Conservation (phyloP, 2,797 vertebrate species). For the Aythya fuligula region DNA sequence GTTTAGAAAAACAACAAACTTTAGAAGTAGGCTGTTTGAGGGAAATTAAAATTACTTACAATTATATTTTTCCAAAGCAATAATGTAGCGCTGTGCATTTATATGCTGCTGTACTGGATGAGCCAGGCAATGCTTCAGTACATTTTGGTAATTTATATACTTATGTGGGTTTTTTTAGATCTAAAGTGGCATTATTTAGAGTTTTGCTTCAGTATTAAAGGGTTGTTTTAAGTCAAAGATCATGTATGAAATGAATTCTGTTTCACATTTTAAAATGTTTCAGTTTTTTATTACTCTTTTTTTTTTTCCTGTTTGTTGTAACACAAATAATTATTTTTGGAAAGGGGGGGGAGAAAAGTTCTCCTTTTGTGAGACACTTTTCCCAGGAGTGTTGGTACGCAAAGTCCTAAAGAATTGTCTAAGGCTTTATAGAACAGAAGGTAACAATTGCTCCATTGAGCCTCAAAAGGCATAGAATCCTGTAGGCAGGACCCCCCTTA, state of each 20-base stretch:
- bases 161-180: neutral
- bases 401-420: constrained; percentile 69
- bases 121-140: neutral
- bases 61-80: neutral
- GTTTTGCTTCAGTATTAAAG: neutral
- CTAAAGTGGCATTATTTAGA: neutral
- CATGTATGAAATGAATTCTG: neutral
- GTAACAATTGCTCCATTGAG: constrained; percentile 78
- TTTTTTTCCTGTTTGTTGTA: neutral
- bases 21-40: neutral
- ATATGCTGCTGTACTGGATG: neutral
- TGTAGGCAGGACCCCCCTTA: constrained; percentile 62
- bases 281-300: neutral
- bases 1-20: neutral
- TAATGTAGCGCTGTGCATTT: neutral
- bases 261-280: neutral
- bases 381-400: constrained; percentile 73
- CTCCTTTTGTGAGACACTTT: constrained; percentile 58
- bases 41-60: neutral
- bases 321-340: constrained; percentile 57
- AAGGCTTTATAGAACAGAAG: constrained; percentile 71
- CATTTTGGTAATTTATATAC: neutral
- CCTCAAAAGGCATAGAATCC: constrained; percentile 70
- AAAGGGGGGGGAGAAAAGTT: neutral
- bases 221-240: neutral